phyloP scores from a whole-genome alignment of 2,797 vertebrate species.

The Sparus aurata region DNA sequence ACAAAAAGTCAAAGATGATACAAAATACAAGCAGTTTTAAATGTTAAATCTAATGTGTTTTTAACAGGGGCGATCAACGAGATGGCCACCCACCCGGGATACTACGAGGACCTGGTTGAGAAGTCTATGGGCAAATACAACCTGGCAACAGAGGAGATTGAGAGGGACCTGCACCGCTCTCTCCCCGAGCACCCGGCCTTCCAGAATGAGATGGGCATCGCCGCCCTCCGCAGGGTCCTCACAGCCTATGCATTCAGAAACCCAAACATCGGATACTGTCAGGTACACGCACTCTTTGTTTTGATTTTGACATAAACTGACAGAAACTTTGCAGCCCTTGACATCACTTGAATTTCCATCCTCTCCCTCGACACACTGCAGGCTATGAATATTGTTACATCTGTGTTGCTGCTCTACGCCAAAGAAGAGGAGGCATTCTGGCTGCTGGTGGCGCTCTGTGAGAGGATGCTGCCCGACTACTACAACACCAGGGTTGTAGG shows the following conservation, averaged over 20 bases:
- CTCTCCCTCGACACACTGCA: constrained; percentile 60
- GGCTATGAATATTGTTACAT: constrained; percentile 99
- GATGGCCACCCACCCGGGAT: constrained; percentile 97
- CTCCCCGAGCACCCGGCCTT: constrained; percentile 98
- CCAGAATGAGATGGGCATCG: constrained; percentile 99
- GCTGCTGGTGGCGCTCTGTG: constrained; percentile 96
- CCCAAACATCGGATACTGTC: constrained; percentile 98
- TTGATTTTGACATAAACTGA: background rate
- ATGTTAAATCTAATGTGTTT: background rate
- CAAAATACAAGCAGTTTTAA: background rate
- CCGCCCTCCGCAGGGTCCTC: constrained; percentile 94
- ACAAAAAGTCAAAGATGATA: too few species aligned
- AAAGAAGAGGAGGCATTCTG: constrained; percentile 99
- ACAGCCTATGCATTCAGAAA: constrained; percentile 98
- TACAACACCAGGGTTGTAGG: constrained; percentile 98
- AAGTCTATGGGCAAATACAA: constrained; percentile 98
- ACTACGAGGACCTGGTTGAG: constrained; percentile 97
- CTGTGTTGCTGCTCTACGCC: constrained; percentile 94
- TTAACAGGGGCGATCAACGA: constrained; percentile 94
- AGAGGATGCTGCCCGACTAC: constrained; percentile 98
- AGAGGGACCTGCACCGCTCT: constrained; percentile 97
- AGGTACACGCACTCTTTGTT: constrained; percentile 82
- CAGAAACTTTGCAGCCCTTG: background rate
- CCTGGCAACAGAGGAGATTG: constrained; percentile 98
- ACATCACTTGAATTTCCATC: background rate